Evolutionary conservation across 1,140 invertebrate genomes (phyloP).

Genomic region (Trachelipus rathkii): DNA sequence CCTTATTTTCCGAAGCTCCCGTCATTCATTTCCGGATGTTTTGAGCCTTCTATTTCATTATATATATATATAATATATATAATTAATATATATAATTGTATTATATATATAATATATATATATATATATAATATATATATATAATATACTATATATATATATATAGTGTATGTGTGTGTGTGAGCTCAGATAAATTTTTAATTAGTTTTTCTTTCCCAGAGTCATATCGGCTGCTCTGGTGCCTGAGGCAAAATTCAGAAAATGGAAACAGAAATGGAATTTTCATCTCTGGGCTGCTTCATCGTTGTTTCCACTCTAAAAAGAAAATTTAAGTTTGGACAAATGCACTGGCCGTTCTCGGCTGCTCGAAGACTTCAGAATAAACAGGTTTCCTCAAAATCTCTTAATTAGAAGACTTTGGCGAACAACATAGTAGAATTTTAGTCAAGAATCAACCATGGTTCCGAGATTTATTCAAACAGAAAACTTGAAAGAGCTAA

Average conservation of each 20-base stretch:
- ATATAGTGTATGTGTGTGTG: too few species aligned
- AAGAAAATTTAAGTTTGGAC: conserved; percentile 49
- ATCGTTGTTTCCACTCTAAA: conserved; percentile 48
- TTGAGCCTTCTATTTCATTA: too few species aligned
- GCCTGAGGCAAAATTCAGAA: conserved; percentile 69
- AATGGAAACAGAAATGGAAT: conserved; percentile 67
- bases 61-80: too few species aligned
- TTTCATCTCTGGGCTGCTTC: conserved; percentile 47
- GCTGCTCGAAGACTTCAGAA: conserved; percentile 89
- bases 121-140: too few species aligned
- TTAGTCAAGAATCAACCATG: conserved; percentile 99
- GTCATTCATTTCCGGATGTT: too few species aligned
- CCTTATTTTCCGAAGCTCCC: too few species aligned
- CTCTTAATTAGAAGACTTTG: conserved; percentile 83
- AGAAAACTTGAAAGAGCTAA: conserved; percentile 96
- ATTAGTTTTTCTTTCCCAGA: too few species aligned
- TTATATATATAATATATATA: too few species aligned
- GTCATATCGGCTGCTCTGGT: conserved; percentile 77
- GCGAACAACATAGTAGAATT: conserved; percentile 95
- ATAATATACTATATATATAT: too few species aligned
- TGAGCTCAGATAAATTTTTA: too few species aligned
- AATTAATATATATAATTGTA: too few species aligned
- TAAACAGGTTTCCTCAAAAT: conserved; percentile 82
- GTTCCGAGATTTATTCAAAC: conserved; percentile 96
- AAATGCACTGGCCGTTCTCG: conserved; percentile 74